Base-by-base conservation (phyloP, 2,888 invertebrate genomes). In the Drosophila neotestacea region DNA sequence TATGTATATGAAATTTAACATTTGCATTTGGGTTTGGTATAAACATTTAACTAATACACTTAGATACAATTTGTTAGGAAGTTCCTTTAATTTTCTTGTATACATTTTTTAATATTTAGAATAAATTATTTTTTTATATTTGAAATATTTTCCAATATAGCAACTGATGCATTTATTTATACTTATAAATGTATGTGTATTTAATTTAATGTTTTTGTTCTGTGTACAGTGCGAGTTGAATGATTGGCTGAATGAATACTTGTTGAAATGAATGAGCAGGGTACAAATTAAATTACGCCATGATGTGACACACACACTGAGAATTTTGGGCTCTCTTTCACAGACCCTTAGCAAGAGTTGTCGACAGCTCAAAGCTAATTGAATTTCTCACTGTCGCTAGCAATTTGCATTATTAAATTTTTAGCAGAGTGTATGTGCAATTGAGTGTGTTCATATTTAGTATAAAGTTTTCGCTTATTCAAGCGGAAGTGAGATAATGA, bases 311-410 rank as follows among this genome's bases (percentile, higher is more conserved):
- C 67, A 54, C 47, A 65, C 36, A 60, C 51, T 30, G 38, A 56
- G 44, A 65, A 55, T 78, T 78, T 76, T 39, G 60, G 65, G 27
- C 48, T 62, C 64, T 50, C 59, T 60, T 54, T 48, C 51, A 59
- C 48, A 63, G 62, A 63, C 75, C 73, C 59, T 74, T 70, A 39
- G 58, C 68, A 67, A 75, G 70, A 52, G 64, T 76, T 79, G 69
- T 69, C 82, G 73, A 59, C 83, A 72, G 68, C 84, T 83, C 67
- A 71, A 63, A 86, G 75, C 85, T 89, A 90, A 89, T 89, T 90
- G 89, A 89, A 89, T 90, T 90, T 89, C 87, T 89, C 90, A 90
- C 90, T 90, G 90, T 89, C 89, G 89, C 81, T 87, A 77, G 83
- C 89, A 90, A 90, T 89, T 90, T 86, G 72, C 83, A 90, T 90